Conservation (phyloP, 2,113 vertebrate genomes). For the Leiothrix lutea region DNA sequence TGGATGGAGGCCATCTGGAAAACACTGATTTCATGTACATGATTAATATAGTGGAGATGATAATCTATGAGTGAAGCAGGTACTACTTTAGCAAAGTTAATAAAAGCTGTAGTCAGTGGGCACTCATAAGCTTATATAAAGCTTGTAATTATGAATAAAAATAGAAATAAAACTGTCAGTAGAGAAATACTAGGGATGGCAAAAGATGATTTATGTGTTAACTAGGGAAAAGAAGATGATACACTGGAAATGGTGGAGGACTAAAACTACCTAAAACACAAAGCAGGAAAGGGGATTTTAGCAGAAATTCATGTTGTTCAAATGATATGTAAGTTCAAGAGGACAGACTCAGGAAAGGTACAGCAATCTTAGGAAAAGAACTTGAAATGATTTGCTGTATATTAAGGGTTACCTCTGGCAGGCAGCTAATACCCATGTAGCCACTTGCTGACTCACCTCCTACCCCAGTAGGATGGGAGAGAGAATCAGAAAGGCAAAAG, state of each 20-base stretch:
- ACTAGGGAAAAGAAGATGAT: not conserved
- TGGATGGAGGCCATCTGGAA: not conserved
- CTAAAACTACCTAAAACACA: not conserved
- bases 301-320: not conserved
- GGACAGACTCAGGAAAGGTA: not conserved
- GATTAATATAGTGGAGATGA: not conserved
- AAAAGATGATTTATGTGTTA: not conserved
- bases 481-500: not conserved
- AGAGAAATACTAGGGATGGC: not conserved
- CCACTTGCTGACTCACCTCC: not conserved
- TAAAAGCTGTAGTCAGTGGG: not conserved
- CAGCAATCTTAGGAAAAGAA: not conserved
- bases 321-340: not conserved
- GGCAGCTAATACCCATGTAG: not conserved
- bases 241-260: not conserved
- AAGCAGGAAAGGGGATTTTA: not conserved
- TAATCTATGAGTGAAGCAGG: not conserved
- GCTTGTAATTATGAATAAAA: fast-evolving
- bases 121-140: not conserved
- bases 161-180: not conserved
- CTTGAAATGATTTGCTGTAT: not conserved
- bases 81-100: not conserved
- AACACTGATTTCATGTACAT: not conserved
- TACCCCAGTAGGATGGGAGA: not conserved
- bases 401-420: not conserved